Percentiles rank a stretch among this genome's conserved stretches.
These are phyloP conservation scores for Calosoma granatense DNA, from an alignment of 1,140 invertebrate genomes.

Conservation along the genomic window DNA sequence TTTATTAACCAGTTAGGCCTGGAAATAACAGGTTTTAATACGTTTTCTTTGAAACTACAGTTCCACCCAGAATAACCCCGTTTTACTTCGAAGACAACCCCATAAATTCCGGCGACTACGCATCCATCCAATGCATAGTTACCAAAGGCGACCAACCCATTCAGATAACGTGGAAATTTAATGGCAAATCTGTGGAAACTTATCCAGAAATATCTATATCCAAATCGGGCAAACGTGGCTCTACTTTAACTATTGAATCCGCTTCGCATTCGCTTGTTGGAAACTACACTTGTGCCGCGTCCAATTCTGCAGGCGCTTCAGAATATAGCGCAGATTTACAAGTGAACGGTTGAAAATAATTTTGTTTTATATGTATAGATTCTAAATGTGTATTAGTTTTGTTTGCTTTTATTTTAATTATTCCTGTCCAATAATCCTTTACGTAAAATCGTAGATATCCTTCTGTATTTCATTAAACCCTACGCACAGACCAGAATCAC, in stretches of 20 bases:
- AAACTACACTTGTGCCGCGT: conserved; percentile 52
- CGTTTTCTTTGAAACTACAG: conserved; percentile 37
- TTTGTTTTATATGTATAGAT: conserved; percentile 8
- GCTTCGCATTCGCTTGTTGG: conserved; percentile 25
- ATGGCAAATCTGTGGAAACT: conserved; percentile 31
- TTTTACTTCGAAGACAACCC: conserved; percentile 49
- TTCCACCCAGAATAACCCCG: conserved; percentile 47
- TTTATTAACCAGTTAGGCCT: too few relatives aligned
- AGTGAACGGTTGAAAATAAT: conserved; percentile 20
- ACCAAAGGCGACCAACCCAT: conserved; percentile 53
- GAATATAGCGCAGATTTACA: conserved; percentile 19
- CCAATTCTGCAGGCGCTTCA: conserved; percentile 54
- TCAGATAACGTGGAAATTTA: conserved; percentile 48
- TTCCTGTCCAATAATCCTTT: conserved; percentile 9
- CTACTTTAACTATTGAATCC: background rate
- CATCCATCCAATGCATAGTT: conserved; percentile 54
- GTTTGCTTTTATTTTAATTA: too few relatives aligned
- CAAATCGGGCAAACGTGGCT: conserved; percentile 6
- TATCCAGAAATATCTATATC: background rate
- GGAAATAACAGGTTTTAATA: conserved; percentile 10
- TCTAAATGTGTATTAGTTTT: conserved; percentile 1
- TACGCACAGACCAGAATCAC: conserved; percentile 55
- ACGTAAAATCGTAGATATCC: too few relatives aligned
- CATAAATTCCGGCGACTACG: conserved; percentile 61
- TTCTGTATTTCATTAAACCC: conserved; percentile 55